phyloP scores from a whole-genome alignment of 2,113 vertebrate species.

The Amphilophus citrinellus region DNA sequence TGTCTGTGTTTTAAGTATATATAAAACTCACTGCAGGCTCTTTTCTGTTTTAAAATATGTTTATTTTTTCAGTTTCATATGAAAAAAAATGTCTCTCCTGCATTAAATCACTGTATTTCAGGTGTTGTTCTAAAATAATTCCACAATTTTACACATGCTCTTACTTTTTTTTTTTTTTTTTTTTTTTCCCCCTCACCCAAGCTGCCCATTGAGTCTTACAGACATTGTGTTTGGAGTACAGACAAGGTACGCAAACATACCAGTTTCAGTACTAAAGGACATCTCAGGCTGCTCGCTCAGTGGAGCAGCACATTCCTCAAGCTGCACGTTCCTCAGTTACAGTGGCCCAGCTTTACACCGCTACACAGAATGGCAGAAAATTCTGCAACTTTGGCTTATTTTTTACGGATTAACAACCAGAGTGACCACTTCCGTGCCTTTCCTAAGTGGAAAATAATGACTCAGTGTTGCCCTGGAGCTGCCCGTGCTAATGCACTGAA shows the following conservation, averaged over 20 bases:
- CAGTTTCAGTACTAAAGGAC: conserved; percentile 30
- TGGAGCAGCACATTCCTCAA: conserved; percentile 61
- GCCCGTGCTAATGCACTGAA: conserved; percentile 58
- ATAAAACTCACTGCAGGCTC: conserved; percentile 1
- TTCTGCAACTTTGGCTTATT: not conserved
- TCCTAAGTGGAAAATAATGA: conserved; percentile 64
- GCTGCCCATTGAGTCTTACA: conserved; percentile 38
- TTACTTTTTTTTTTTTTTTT: not conserved
- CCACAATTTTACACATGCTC: conserved; percentile 25
- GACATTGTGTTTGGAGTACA: conserved; percentile 39
- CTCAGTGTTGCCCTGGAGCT: conserved; percentile 64
- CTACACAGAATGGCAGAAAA: conserved; percentile 3
- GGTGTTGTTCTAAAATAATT: conserved; percentile 23
- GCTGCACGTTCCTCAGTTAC: conserved; percentile 55
- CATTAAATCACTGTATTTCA: conserved; percentile 35
- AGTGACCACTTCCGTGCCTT: conserved; percentile 32
- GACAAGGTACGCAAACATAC: conserved; percentile 40
- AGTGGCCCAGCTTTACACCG: conserved; percentile 29
- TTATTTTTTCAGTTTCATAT: conserved; percentile 71
- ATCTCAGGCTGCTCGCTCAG: conserved; percentile 30
- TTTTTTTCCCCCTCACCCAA: not conserved
- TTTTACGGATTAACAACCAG: conserved; percentile 11
- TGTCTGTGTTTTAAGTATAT: conserved; percentile 26
- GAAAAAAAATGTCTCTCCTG: conserved; percentile 63
- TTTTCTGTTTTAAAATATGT: conserved; percentile 63